These are phyloP conservation scores for Toxostoma redivivum DNA, from an alignment of 2,113 vertebrate genomes.

Conservation along the genomic window DNA sequence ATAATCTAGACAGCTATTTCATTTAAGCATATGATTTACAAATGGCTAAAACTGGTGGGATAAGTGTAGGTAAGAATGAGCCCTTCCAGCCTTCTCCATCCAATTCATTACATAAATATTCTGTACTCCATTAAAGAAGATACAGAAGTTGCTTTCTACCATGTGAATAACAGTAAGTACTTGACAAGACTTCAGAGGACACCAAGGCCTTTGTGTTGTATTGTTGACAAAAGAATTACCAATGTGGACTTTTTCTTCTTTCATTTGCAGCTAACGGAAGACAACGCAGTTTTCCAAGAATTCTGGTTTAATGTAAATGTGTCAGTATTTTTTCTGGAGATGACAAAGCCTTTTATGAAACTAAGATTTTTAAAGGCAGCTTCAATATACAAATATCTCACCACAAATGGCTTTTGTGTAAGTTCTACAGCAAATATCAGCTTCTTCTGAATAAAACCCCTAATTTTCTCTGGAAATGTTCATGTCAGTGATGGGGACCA, in stretches of 20 bases:
- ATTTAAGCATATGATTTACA: background rate
- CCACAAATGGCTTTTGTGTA: background rate
- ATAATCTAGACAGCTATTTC: background rate
- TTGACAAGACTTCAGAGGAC: background rate
- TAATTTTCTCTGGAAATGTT: background rate
- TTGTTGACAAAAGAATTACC: conserved; percentile 12
- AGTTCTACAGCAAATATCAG: background rate
- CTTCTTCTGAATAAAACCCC: background rate
- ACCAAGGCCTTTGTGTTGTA: background rate
- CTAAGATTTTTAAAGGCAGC: background rate
- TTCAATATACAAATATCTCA: background rate
- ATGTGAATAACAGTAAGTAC: background rate
- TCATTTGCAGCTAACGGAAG: background rate
- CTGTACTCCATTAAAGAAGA: background rate
- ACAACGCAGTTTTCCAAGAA: conserved; percentile 20
- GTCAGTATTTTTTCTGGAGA: background rate
- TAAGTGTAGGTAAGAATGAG: background rate
- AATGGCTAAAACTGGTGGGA: background rate
- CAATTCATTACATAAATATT: background rate
- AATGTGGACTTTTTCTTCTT: background rate
- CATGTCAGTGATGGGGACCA: background rate
- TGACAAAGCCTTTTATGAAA: conserved; percentile 1
- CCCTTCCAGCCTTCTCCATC: background rate
- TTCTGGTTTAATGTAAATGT: conserved; percentile 11
- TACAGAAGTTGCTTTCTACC: background rate